Evolutionary conservation across 2,113 vertebrate species (phyloP), one percentile per base, ranked within the genome.

Genomic region (Capreolus pygargus): DNA sequence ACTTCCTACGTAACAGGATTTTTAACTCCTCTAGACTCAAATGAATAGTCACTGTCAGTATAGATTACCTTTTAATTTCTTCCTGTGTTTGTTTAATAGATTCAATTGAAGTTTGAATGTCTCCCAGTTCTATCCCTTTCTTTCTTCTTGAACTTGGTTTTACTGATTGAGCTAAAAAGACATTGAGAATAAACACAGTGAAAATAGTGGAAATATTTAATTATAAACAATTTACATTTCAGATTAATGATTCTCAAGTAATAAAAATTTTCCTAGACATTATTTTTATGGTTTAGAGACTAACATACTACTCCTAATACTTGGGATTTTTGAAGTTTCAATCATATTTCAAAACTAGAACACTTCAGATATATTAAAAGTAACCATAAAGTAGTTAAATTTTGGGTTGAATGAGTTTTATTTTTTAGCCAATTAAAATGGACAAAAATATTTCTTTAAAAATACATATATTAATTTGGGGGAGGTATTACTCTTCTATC

Each of bases 61-160:
- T 78, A 47, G 27, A 91, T 50, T 98, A 99, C 99, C 99, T 99
- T 99, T 99, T 99, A 84, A 99, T 99, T 97, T 99, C 99, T 98
- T 99, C 99, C 98, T 99, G 99, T 1, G 99, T 99, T 98, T 99
- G 97, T 98, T 99, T 99, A 98, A 99, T 99, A 92, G 99, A 99
- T 93, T 99, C 99, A 92, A 99, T 99, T 99, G 99, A 99, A 99
- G 99, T 99, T 97, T 99, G 99, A 97, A 99, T 99, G 98, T 99
- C 99, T 96, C 99, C 99, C 97, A 99, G 99, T 97, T 99, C 99
- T 36, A 99, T 96, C 45, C 99, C 99, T 97, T 99, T 99, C 98
- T 99, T 99, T 98, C 99, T 99, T 97, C 99, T 99, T 95, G 99
- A 99, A 97, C 97, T 99, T 96, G 99, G 99, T 97, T 99, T 99